Evolutionary conservation across 2,888 invertebrate species (phyloP).

Genomic region (Nomada fabriciana): DNA sequence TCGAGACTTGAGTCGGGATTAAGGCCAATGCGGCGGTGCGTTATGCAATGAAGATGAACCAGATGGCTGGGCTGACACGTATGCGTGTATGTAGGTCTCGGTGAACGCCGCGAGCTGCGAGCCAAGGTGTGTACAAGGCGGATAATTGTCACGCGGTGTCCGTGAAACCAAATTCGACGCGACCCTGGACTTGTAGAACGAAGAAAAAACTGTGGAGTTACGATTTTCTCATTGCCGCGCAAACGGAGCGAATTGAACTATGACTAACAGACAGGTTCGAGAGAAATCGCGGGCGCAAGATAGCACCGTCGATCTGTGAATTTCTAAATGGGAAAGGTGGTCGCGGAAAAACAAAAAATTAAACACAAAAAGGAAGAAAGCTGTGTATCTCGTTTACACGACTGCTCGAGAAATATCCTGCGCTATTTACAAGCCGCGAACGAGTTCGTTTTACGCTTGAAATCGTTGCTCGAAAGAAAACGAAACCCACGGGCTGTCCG

Average conservation of each 20-base stretch:
- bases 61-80: constrained; percentile 29
- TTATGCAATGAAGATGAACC: constrained; percentile 66
- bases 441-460: no score
- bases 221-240: constrained; percentile 9
- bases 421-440: no score
- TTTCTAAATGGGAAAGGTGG: no score
- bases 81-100: constrained; percentile 19
- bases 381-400: no score
- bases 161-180: constrained; percentile 40
- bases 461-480: background rate
- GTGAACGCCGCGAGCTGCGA: constrained; percentile 7
- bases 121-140: constrained; percentile 27
- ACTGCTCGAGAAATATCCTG: no score
- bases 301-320: no score
- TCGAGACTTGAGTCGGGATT: constrained; percentile 54
- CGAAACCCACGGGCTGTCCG: background rate
- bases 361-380: no score
- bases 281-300: background rate
- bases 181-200: background rate
- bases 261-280: background rate
- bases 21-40: constrained; percentile 61
- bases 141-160: constrained; percentile 41
- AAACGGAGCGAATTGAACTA: constrained; percentile 1
- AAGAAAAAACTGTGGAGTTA: constrained; percentile 33
- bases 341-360: no score